Conservation (phyloP, 2,888 invertebrate species). For the Parochlus steinenii region DNA sequence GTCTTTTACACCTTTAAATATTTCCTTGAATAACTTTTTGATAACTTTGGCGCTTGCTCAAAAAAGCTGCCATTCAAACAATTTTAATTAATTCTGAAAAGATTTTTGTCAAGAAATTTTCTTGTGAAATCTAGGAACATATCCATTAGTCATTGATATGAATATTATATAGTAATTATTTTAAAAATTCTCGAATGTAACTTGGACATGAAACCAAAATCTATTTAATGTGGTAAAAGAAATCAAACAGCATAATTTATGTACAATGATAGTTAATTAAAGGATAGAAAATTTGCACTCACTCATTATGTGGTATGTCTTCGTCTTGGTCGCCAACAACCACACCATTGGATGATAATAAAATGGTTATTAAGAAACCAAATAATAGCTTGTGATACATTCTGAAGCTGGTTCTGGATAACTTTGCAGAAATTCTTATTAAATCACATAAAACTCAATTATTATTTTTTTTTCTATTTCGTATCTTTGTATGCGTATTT, state of each 20-base stretch:
- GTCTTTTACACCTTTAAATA: too few relatives aligned
- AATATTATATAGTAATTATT: too few relatives aligned
- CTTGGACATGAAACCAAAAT: too few relatives aligned
- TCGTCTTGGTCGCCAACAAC: conserved; percentile 55
- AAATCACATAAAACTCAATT: not conserved
- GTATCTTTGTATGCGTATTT: not conserved
- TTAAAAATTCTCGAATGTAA: too few relatives aligned
- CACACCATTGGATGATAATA: conserved; percentile 7
- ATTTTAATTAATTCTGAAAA: too few relatives aligned
- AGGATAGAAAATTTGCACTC: conserved; percentile 31
- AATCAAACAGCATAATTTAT: not conserved
- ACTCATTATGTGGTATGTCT: conserved; percentile 83
- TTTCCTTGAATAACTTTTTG: too few relatives aligned
- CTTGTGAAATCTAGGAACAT: too few relatives aligned
- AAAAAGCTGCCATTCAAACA: too few relatives aligned
- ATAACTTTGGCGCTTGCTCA: too few relatives aligned
- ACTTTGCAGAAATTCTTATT: not conserved
- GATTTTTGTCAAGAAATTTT: too few relatives aligned
- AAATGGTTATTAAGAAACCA: conserved; percentile 11
- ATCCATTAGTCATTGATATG: too few relatives aligned
- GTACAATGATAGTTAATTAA: not conserved
- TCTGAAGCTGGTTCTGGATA: too few relatives aligned
- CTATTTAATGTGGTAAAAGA: not conserved
- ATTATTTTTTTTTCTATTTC: conserved; percentile 4
- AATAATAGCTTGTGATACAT: conserved; percentile 10